phyloP scores from a whole-genome alignment of 2,888 invertebrate genomes.

The Tipula helvola region DNA sequence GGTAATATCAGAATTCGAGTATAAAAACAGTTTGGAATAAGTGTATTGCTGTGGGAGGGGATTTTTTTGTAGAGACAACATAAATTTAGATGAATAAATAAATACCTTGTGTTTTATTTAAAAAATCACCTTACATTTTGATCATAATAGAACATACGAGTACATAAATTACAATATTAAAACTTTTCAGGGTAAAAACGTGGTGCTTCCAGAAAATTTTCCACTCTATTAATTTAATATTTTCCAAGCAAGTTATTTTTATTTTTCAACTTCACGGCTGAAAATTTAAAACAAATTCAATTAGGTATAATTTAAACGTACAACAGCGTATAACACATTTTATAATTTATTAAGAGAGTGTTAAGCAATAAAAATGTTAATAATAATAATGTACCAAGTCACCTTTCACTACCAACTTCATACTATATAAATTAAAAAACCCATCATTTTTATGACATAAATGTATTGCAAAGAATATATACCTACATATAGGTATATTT shows the following conservation, averaged over 20 bases:
- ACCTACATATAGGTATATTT: not conserved
- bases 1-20: too few relatives aligned
- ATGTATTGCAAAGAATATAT: not conserved
- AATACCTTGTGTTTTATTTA: too few relatives aligned
- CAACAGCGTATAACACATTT: not conserved
- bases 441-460: not conserved
- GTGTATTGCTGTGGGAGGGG: too few relatives aligned
- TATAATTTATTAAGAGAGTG: not conserved
- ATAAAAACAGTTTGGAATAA: too few relatives aligned
- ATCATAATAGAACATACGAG: not conserved
- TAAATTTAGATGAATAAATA: too few relatives aligned
- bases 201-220: not conserved
- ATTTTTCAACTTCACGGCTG: not conserved
- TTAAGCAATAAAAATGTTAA: not conserved
- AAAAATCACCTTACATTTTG: too few relatives aligned
- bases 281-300: not conserved
- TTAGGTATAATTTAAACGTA: not conserved
- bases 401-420: not conserved
- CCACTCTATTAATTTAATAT: not conserved
- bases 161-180: not conserved
- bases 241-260: not conserved
- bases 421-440: not conserved
- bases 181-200: not conserved
- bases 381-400: not conserved
- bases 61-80: too few relatives aligned